Evolutionary conservation across 2,888 invertebrate genomes (phyloP), one percentile per base, ranked within the genome.

Genomic region (Campoletis raptor): DNA sequence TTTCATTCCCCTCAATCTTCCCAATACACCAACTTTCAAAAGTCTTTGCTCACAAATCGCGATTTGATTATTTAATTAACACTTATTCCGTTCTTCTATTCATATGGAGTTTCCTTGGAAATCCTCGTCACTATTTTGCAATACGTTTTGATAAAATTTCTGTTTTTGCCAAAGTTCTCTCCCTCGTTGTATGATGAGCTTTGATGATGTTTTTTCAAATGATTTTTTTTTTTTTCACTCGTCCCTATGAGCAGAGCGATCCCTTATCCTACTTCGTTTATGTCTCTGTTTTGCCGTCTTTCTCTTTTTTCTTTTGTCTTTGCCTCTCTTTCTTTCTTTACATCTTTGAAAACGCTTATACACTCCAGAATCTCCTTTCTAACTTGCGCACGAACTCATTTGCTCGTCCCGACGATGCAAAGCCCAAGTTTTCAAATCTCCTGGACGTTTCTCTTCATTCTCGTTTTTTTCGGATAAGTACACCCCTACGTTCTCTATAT

Each of bases 201-300:
- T 81, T 74, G 52, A 21, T 37, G 24, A 24, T 5, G 12, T 42
- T 80, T 69, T 80, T 74, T 18, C 15, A 61, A 36, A 48, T 80
- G 15, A 48, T 61, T 72, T 73, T 61, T 72, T 73, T 83, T 69
- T 45, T 21, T 15, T 42, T 12, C 9, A 73, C 21, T 36, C 45
- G 45, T 36, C 24, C 78, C 74, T 73, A n/a, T 76, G n/a, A 40
- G 54, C 73, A 76, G 66, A 69, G 69, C 24, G 54, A 76, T 81
- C 77, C 83, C 81, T 83, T 52, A 85, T 87, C 81, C 83, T 42
- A 37, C 77, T 84, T 30, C 66, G 80, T 81, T 86, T 85, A 83
- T 85, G 72, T 84, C 82, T 76, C 85, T 87, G 78, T 76, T 66
- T 85, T 24, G 54, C 64, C 66, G 24, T 72, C 74, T 48, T 45